phyloP scores from a whole-genome alignment of 2,797 vertebrate species.

The Dallia pectoralis region DNA sequence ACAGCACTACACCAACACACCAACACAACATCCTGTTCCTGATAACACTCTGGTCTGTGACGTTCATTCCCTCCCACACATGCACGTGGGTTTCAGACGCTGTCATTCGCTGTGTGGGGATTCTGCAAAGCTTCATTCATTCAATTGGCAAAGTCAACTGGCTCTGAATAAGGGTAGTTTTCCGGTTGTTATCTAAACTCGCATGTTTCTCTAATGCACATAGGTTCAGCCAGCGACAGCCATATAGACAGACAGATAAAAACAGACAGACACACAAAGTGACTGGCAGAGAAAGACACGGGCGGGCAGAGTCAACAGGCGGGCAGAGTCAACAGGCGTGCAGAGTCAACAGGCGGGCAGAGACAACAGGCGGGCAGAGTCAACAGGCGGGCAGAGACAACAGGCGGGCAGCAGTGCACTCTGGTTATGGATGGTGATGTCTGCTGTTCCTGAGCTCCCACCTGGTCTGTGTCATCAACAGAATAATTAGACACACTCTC shows the following conservation, averaged over 20 bases:
- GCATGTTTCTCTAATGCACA: background rate
- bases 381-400: background rate
- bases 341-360: no score
- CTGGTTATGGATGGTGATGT: background rate
- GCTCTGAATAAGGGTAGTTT: background rate
- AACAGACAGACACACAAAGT: background rate
- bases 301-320: no score
- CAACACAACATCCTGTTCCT: no score
- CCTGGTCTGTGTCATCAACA: conserved; percentile 33
- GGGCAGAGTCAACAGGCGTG: no score
- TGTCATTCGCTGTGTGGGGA: background rate
- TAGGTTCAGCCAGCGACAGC: no score
- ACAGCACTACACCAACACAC: no score
- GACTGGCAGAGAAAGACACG: background rate
- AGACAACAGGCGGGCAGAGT: background rate
- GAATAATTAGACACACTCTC: conserved; percentile 31
- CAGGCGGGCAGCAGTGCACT: background rate
- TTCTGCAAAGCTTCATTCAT: background rate
- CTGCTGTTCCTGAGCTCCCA: background rate
- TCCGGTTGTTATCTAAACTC: background rate
- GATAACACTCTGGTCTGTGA: background rate
- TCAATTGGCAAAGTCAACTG: no score
- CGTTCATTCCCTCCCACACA: background rate
- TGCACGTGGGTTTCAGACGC: background rate
- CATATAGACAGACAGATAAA: background rate